phyloP scores from a whole-genome alignment of 1,140 invertebrate species.

The Lepidostoma basale region DNA sequence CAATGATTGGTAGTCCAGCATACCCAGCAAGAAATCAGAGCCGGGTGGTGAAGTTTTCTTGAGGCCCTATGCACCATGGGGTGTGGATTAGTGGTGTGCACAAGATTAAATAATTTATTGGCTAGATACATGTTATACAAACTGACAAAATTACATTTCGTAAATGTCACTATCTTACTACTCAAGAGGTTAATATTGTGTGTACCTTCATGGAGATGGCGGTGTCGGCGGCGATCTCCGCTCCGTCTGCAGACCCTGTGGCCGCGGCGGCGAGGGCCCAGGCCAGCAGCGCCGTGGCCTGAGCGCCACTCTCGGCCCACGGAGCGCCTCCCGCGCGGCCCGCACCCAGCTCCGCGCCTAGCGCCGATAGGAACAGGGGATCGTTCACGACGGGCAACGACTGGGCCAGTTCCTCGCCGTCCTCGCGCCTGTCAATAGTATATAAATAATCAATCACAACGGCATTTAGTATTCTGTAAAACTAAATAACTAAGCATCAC shows the following conservation, averaged over 20 bases:
- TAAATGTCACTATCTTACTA: too few relatives aligned
- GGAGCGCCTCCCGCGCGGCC: slow-evolving; percentile 50
- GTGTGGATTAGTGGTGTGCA: too few relatives aligned
- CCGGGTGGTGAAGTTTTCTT: too few relatives aligned
- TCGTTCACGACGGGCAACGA: slow-evolving; percentile 77
- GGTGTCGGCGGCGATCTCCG: slow-evolving; percentile 33
- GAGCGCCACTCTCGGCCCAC: slow-evolving; percentile 72
- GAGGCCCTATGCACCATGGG: too few relatives aligned
- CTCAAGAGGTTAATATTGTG: background rate
- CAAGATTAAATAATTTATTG: too few relatives aligned
- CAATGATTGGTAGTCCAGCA: too few relatives aligned
- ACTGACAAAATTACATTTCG: too few relatives aligned
- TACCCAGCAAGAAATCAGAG: too few relatives aligned
- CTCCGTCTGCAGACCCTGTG: slow-evolving; percentile 4
- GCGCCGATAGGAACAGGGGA: slow-evolving; percentile 64
- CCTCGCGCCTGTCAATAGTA: slow-evolving; percentile 56
- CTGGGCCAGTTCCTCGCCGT: slow-evolving; percentile 71
- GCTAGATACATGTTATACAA: too few relatives aligned
- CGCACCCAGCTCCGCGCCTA: slow-evolving; percentile 62
- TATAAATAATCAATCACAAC: slow-evolving; percentile 1
- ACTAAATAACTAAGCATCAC: too few relatives aligned
- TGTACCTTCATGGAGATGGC: slow-evolving; percentile 34
- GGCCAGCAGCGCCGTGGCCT: slow-evolving; percentile 77
- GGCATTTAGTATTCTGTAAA: too few relatives aligned
- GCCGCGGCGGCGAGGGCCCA: slow-evolving; percentile 82